Evolutionary conservation across 2,888 invertebrate genomes (phyloP), one percentile per base, ranked within the genome.

Genomic region (Octodonta nipae): DNA sequence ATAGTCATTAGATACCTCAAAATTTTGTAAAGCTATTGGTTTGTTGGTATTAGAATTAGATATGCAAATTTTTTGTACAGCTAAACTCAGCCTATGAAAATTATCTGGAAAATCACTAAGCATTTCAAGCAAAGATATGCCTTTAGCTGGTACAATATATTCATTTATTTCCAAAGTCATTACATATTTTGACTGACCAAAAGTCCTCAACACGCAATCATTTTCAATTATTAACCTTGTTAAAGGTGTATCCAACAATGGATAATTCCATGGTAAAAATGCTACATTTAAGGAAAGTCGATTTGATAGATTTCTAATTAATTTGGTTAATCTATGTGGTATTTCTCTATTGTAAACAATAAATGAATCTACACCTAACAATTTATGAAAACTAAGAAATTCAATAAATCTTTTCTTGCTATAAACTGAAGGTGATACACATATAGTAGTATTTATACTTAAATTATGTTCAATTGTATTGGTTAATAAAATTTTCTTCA

Each of bases 241-340:
- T 25, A 63, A 50, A 11, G 55, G 28, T 26, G 50, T 47, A 13
- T 70, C 64, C 15, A 66, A 61, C 46, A 65, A 63, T 46, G 78
- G 78, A 51, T 74, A 77, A 54, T 79, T 79, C 62, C 78, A 70
- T 2, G 74, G 71, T 32, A 75, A 64, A 38, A 73, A 70, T 35
- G 72, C 66, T 52, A 75, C 54, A 24, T 61, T 61, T 37, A 63
- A 53, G 30, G 52, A 56, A 36, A 61, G 49, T 28, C 54, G 50
- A 15, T 50, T 54, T 1, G 62, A 53, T 25, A 65, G 44, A 38
- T 60, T 60, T 38, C 54, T 59, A 5, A 70, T 37, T 10, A 59
- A 48, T 33, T 59, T 56, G 26, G 61, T 56, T 20, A 69, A 55
- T 33, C 52, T 49, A 45, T 61, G 59, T 2, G 68, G 61, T 17